Percentiles rank a stretch among this genome's conserved stretches.
phyloP scores from a whole-genome alignment of 1,140 invertebrate species.

The Drosophila murphyi region DNA sequence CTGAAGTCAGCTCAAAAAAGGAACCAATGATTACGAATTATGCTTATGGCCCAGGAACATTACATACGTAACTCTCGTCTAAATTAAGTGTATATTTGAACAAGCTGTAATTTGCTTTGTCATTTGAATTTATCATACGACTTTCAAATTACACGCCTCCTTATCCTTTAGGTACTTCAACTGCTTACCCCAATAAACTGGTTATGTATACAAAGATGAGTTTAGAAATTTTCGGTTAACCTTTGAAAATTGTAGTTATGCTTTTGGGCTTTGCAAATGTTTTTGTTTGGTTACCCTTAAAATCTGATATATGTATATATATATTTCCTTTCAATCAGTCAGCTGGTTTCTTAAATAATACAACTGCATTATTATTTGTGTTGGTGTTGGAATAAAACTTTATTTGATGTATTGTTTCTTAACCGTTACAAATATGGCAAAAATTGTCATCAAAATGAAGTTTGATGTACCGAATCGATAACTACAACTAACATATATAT shows the following conservation, averaged over 20 bases:
- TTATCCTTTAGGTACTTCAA: not conserved
- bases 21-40: conserved; percentile 55
- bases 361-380: not conserved
- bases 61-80: conserved; percentile 37
- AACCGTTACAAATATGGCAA: conserved; percentile 78
- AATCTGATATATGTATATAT: no score
- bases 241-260: conserved; percentile 8
- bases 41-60: conserved; percentile 44
- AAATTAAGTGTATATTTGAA: conserved; percentile 54
- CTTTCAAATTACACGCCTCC: not conserved
- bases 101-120: conserved; percentile 3
- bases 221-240: not conserved
- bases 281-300: not conserved
- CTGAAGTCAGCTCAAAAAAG: conserved; percentile 52
- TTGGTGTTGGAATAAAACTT: conserved; percentile 74
- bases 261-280: not conserved
- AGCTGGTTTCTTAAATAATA: not conserved
- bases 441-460: conserved; percentile 46
- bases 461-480: conserved; percentile 41
- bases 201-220: not conserved
- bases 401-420: conserved; percentile 65
- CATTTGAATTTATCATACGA: conserved; percentile 42
- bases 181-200: conserved; percentile 6
- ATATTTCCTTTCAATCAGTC: no score
- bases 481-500: conserved; percentile 56